Base-by-base conservation (phyloP, 2,888 invertebrate genomes). In the Linyphia triangularis region DNA sequence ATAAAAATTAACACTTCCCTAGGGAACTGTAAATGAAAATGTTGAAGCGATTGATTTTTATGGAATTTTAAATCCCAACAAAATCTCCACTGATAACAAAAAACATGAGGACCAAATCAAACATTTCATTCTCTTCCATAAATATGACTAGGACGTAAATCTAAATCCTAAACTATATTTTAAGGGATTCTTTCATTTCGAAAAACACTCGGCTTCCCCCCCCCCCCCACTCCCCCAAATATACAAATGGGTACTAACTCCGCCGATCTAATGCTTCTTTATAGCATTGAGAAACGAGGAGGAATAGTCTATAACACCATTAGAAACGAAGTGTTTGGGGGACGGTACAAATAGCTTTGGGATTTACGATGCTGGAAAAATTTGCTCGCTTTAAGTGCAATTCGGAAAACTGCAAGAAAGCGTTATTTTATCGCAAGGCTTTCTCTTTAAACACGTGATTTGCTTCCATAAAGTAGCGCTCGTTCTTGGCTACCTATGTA, bases 371-470 rank as follows among this genome's bases (percentile, higher is more conserved):
- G 28, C 69, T 24, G 22, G 19, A 37, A 37, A 37, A 33, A 69
- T 69, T 69, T 69, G 22, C 16, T 69, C 40, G 16, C 69, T 69
- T 69, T 40, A 69, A 69, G 69, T 69, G 37, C 22, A 40, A 22
- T 69, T 69, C 28, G 37, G 19, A 26, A 69, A 69, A 69, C 19
- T 4, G 28, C 28, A 28, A 30, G 28, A 30, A 65, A 16, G 30
- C 30, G 28, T 65, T 65, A n/a, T 19, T 30, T 65, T 30, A 33
- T 33, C 65, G 4, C 33, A 33, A 33, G 4, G 9, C 33, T 9
- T 33, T 33, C 9, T 33, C 33, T 33, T 9, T 6, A 33, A 33
- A 33, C 33, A 33, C 33, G 4, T 33, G 33, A 4, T 33, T 33
- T 33, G 33, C 4, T 33, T 33, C 9, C 33, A 33, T 4, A 33